phyloP scores from a whole-genome alignment of 2,797 vertebrate genomes.

The Aldrovandia affinis region DNA sequence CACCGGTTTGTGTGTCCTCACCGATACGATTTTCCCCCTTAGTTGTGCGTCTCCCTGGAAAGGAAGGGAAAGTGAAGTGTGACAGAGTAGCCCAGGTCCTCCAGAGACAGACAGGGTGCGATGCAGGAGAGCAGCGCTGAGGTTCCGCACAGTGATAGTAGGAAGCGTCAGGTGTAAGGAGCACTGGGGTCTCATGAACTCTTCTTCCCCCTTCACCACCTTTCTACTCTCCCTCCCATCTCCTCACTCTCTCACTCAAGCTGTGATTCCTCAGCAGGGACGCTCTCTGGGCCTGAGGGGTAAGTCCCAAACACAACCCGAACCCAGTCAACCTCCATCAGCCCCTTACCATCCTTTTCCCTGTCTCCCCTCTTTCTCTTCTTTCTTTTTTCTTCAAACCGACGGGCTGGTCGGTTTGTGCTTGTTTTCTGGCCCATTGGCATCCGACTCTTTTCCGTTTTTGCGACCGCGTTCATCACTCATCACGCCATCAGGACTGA shows the following conservation, averaged over 20 bases:
- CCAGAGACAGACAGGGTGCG: neutral
- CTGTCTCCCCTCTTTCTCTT: neutral
- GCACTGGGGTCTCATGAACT: conserved; percentile 70
- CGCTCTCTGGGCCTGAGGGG: conserved; percentile 86
- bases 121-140: neutral
- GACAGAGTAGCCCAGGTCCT: neutral
- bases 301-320: conserved; percentile 77
- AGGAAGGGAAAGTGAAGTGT: neutral
- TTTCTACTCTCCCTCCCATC: conserved; percentile 70
- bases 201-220: conserved; percentile 74
- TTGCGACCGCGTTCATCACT: neutral
- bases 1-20: neutral
- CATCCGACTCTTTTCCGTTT: neutral
- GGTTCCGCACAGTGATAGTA: neutral
- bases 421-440: conserved; percentile 61
- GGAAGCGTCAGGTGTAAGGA: conserved; percentile 30
- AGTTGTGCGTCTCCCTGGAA: neutral
- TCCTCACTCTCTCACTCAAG: conserved; percentile 81
- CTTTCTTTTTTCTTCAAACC: conserved; percentile 48
- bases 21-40: neutral
- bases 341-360: conserved; percentile 62
- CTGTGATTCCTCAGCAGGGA: conserved; percentile 87
- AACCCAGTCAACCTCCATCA: conserved; percentile 58
- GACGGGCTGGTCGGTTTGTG: conserved; percentile 72
- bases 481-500: conserved; percentile 2